phyloP scores from a whole-genome alignment of 2,113 vertebrate species.

The Parus major region DNA sequence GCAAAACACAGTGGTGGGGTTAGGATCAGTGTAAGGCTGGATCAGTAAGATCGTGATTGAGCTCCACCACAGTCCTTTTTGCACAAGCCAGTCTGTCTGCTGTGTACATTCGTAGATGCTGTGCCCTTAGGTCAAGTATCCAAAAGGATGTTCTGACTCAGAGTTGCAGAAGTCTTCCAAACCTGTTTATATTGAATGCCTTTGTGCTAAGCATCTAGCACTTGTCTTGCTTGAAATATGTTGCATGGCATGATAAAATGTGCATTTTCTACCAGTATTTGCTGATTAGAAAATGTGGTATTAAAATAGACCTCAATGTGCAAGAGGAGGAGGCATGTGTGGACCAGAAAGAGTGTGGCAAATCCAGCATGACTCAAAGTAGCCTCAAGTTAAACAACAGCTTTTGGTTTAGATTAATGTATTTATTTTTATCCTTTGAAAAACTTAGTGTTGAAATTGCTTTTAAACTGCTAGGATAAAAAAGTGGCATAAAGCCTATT shows the following conservation, averaged over 20 bases:
- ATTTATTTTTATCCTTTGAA: neutral
- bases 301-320: neutral
- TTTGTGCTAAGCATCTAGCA: neutral
- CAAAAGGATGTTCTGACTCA: neutral
- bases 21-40: neutral
- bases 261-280: neutral
- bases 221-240: neutral
- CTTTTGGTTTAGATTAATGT: neutral
- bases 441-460: neutral
- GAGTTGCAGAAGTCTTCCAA: neutral
- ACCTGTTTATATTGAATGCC: neutral
- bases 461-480: slow-evolving; percentile 1
- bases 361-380: neutral
- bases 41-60: neutral
- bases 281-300: neutral
- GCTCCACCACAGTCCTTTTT: neutral
- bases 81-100: neutral
- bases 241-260: neutral
- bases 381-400: neutral
- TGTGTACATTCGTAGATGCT: neutral
- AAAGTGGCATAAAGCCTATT: neutral
- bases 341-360: neutral
- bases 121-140: neutral
- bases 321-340: neutral
- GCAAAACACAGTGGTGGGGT: neutral